phyloP scores from a whole-genome alignment of 2,888 invertebrate genomes.

The Pyrgus malvae region DNA sequence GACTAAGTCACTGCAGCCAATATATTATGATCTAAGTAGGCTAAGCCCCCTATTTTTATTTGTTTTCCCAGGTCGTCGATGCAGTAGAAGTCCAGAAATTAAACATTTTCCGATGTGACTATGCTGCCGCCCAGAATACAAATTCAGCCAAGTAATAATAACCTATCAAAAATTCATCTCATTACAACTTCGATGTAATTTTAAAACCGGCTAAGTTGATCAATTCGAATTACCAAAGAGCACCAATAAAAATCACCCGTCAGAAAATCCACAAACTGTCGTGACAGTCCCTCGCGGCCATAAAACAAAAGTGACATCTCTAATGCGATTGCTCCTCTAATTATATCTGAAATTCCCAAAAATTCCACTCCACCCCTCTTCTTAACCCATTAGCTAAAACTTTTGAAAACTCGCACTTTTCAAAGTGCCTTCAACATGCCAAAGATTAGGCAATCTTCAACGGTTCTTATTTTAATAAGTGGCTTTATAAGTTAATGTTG shows the following conservation, averaged over 20 bases:
- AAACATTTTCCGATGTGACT: no score
- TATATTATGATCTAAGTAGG: no score
- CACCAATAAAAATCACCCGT: conserved; percentile 48
- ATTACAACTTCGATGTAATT: not conserved
- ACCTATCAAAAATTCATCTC: not conserved
- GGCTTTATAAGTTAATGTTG: not conserved
- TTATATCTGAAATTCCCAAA: conserved; percentile 74
- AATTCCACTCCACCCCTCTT: conserved; percentile 56
- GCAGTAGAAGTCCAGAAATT: no score
- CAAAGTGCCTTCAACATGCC: conserved; percentile 46
- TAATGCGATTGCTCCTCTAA: conserved; percentile 74
- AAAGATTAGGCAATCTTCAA: conserved; percentile 40
- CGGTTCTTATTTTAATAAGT: not conserved
- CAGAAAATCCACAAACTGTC: conserved; percentile 45
- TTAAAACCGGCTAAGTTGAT: conserved; percentile 3
- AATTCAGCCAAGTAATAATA: no score
- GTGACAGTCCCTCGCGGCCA: conserved; percentile 54
- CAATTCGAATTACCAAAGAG: conserved; percentile 13
- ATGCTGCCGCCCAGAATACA: no score
- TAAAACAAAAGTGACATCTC: conserved; percentile 74
- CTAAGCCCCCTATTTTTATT: no score
- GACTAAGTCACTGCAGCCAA: no score
- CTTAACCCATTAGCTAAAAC: conserved; percentile 73
- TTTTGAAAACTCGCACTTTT: conserved; percentile 66
- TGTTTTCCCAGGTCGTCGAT: no score